Base-by-base conservation (phyloP, 2,797 vertebrate genomes). In the Trachops cirrhosus region DNA sequence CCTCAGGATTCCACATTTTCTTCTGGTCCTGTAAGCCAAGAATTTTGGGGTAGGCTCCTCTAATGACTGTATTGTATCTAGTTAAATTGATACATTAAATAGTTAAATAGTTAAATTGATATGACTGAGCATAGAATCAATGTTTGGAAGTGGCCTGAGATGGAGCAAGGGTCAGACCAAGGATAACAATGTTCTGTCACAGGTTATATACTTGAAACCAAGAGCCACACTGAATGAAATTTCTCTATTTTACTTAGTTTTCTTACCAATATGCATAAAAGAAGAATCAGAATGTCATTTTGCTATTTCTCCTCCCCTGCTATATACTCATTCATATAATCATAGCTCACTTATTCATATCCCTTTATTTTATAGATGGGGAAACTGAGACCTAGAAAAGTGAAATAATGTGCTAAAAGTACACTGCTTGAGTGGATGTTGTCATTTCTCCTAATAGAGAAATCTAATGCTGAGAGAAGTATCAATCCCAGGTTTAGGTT, bases 281-380 rank as follows among this genome's bases (percentile, higher is more conserved):
- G 70, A 96, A 90, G 59, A 97, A 82, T 88, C 62, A 78, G 74
- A 92, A 94, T 91, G 14, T 64, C 19, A 83, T 82, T 96, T 95
- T 91, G 11, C 16, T 92, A 78, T 90, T 89, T 93, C 84, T 22
- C 52, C 52, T 54, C 22, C 52, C 18, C 39, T 57, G 9, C 5
- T 54, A 64, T 70, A 24, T 50, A 29, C 21, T 88, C 26, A 86
- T 5, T 54, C 50, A 74, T 73, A 22, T 74, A 77, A 64, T 41
- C 19, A 87, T 19, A 85, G 14, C 22, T 87, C 52, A 41, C 70
- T 39, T 90, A 19, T 26, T 87, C 37, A 48, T 50, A 80, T 54
- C 22, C 57, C 16, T 22, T 92, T 44, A 82, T 82, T 88, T 87
- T 92, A 68, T 26, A 62, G 19, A 85, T 73, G 41, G 52, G 39